phyloP scores from a whole-genome alignment of 2,113 vertebrate genomes.

The Melanerpes aurifrons region DNA sequence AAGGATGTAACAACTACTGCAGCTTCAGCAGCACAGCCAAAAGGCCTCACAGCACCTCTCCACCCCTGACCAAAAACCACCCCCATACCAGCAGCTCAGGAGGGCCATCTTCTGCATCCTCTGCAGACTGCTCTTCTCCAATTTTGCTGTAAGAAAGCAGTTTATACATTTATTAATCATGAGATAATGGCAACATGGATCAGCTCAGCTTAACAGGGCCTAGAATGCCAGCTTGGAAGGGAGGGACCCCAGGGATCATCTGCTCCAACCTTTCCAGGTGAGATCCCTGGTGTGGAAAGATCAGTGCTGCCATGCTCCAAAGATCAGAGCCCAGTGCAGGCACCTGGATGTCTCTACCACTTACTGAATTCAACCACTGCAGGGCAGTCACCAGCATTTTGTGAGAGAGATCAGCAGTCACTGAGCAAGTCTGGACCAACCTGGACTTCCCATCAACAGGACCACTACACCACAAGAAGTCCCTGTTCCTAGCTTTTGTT shows the following conservation, averaged over 20 bases:
- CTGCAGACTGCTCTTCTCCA: slow-evolving; percentile 94
- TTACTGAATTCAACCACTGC: too few species aligned
- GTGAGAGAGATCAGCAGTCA: too few species aligned
- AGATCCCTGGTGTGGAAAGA: too few species aligned
- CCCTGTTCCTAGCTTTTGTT: not conserved
- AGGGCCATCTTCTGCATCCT: slow-evolving; percentile 92
- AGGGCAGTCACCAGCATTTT: too few species aligned
- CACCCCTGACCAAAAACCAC: not conserved
- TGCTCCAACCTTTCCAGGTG: too few species aligned
- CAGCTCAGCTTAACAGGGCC: not conserved
- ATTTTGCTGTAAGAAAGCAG: slow-evolving; percentile 86
- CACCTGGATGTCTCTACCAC: too few species aligned
- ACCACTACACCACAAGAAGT: too few species aligned
- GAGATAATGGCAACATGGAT: not conserved
- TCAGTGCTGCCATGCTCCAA: too few species aligned
- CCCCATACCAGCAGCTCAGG: slow-evolving; percentile 88
- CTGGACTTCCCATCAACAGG: too few species aligned
- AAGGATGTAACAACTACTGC: not conserved
- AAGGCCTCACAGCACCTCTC: not conserved
- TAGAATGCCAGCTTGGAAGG: not conserved
- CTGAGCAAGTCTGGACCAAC: too few species aligned
- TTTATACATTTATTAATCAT: not conserved
- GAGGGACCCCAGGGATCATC: too few species aligned
- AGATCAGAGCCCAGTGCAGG: too few species aligned
- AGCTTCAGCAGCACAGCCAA: not conserved